Base-by-base conservation (phyloP, 2,113 vertebrate genomes). In the Cinclus mexicanus region DNA sequence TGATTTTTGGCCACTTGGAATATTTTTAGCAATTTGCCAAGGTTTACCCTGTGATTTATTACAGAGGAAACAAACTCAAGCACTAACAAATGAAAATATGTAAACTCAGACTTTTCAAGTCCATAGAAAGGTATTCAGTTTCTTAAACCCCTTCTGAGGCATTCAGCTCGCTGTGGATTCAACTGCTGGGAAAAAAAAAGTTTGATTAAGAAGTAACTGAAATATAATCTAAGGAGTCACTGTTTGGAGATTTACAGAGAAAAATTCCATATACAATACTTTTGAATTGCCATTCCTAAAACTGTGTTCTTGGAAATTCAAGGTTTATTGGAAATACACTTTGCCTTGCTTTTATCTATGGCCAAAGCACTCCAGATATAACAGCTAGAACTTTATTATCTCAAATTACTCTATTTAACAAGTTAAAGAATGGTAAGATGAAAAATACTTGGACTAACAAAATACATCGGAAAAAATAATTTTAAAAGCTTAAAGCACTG, bases 71-170 rank as follows among this genome's bases (percentile, higher is more conserved):
- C 94, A 97, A 97, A 94, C 95, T 96, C 91, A 95, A 97, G 95
- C 92, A 96, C 96, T 95, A 97, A 95, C 94, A 93, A 96, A 91
- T 93, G 95, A 95, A 97, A 96, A 95, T 96, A 97, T 92, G 94
- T 96, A 96, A 97, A 94, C 90, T 80, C 93, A 72, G 85, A 46
- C 79, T 95, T 83, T 82, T 95, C 86, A 83, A 87, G 93, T 86
- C 92, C 96, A 96, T 94, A 94, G 90, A 77, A 94, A 94, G 91
- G 95, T 97, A 95, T 96, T 94, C 80, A 19, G 52, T 56, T 79
- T 29, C 89, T 91, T 52, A 39, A 83, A 53, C 6, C 64, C 84
- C 85, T 63, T 87, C 11, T 9, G 49, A 90, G 80, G 68, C 87
- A 44, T 3, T 64, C 61, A 60, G 60, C 6, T 88, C 1, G 9